Base-by-base conservation (phyloP, 2,113 vertebrate species). In the Leiothrix lutea region DNA sequence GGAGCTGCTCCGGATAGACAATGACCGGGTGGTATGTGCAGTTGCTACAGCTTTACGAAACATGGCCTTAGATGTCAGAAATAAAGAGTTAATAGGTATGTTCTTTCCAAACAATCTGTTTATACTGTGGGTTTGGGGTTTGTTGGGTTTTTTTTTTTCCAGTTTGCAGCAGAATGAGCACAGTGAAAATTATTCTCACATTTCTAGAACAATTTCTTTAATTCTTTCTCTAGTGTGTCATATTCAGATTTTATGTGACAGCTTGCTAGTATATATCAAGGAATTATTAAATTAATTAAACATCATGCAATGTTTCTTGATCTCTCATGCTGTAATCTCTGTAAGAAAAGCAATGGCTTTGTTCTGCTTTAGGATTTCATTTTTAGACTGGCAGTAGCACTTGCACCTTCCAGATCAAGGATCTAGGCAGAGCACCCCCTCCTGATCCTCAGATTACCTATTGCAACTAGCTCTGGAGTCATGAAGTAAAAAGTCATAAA, bases 21-120 rank as follows among this genome's bases (percentile, higher is more conserved):
- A 99, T 19, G 99, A 99, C 97, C 99, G 99, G 24, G 99, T 99
- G 94, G 99, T 99, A 64, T 99, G 99, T 80, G 99, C 99, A 6
- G 99, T 99, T 62, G 99, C 99, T 95, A 99, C 99, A 5, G 99
- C 99, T 26, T 98, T 99, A 96, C 98, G 99, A 95, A 99, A 99
- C 97, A 99, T 99, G 99, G 99, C 99, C 94, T 98, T 99, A 98
- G 99, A 99, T 95, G 98, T 99, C 97, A 98, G 99, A 97, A 99
- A 99, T 97, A 99, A 99, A 97, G 99, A 99, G 88, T 97, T 99
- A 94, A 99, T 99, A 25, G 99, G 99, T 99, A 98, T 57, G 99
- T 98, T 26, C 26, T 79, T 71, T 72, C 61, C 14, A 33, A 53
- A 50, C 35, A 64, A 6, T 65, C 29, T 80, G 1, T 66, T 7